Evolutionary conservation across 2,888 invertebrate genomes (phyloP).

Genomic region (Cantharis rufa): DNA sequence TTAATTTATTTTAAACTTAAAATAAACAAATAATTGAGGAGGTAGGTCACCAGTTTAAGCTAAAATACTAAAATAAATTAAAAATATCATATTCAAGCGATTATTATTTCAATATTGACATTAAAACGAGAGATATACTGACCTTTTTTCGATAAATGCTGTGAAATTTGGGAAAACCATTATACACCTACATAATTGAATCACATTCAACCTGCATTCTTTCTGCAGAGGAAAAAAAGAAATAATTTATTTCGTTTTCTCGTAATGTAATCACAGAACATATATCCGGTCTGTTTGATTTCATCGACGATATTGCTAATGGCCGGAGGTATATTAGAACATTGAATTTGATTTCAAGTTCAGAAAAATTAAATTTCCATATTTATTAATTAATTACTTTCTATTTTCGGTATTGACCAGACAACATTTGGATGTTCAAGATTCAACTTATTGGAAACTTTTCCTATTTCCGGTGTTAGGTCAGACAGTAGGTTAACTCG

Average conservation of each 20-base stretch:
- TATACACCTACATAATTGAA: no score
- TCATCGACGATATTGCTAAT: not conserved
- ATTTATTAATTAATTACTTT: not conserved
- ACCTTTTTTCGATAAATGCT: no score
- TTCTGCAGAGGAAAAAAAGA: not conserved
- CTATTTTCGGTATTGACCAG: not conserved
- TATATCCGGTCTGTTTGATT: not conserved
- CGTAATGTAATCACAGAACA: not conserved
- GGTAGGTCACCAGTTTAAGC: no score
- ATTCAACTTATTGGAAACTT: not conserved
- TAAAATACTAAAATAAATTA: no score
- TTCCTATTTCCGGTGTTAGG: not conserved
- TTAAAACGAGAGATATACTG: no score
- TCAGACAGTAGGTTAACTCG: not conserved
- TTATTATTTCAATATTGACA: no score
- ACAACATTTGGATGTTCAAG: not conserved
- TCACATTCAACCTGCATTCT: no score
- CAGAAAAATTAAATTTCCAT: not conserved
- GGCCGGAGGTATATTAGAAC: not conserved
- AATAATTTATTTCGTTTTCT: not conserved
- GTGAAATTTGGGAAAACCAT: no score
- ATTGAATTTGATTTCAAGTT: not conserved
- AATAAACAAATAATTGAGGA: no score
- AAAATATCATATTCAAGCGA: no score
- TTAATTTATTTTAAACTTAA: no score